Percentiles rank a stretch among this genome's conserved stretches.
These are phyloP conservation scores for Scaptodrosophila lebanonensis DNA, from an alignment of 1,140 invertebrate genomes.

Conservation along the genomic window DNA sequence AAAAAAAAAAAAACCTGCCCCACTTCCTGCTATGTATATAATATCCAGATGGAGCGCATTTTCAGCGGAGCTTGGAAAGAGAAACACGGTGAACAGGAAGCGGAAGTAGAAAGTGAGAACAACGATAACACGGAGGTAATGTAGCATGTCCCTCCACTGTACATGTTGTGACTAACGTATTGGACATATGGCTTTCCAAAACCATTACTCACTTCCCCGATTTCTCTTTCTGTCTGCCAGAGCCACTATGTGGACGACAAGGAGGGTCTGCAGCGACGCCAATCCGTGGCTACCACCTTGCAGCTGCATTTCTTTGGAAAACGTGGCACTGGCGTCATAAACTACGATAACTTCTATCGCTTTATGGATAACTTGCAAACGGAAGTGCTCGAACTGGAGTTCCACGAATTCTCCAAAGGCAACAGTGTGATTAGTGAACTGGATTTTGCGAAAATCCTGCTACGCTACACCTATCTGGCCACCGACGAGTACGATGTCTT, in stretches of 20 bases:
- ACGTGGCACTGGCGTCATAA: slow-evolving; percentile 92
- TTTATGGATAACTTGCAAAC: slow-evolving; percentile 98
- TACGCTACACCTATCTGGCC: slow-evolving; percentile 93
- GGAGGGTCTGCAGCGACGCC: slow-evolving; percentile 86
- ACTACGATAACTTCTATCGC: slow-evolving; percentile 92
- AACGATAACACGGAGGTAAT: slow-evolving; percentile 45
- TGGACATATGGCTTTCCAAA: neutral
- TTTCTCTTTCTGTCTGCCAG: slow-evolving; percentile 54
- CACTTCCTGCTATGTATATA: slow-evolving; percentile 38
- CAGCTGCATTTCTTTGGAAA: slow-evolving; percentile 96
- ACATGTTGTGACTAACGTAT: slow-evolving; percentile 35
- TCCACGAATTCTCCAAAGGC: slow-evolving; percentile 85
- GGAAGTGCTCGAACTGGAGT: slow-evolving; percentile 98
- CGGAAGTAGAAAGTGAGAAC: slow-evolving; percentile 34
- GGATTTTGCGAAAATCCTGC: slow-evolving; percentile 96
- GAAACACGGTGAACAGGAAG: slow-evolving; percentile 81
- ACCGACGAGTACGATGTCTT: slow-evolving; percentile 92
- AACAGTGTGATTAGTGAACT: slow-evolving; percentile 93
- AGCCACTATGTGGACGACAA: slow-evolving; percentile 85
- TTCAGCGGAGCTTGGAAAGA: slow-evolving; percentile 93
- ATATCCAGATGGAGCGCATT: slow-evolving; percentile 90
- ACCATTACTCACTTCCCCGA: slow-evolving; percentile 11
- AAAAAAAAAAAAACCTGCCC: slow-evolving; percentile 22
- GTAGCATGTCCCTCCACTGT: slow-evolving; percentile 33
- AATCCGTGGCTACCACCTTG: slow-evolving; percentile 92